phyloP scores from a whole-genome alignment of 2,888 invertebrate species.

The Ectropis crepuscularia region DNA sequence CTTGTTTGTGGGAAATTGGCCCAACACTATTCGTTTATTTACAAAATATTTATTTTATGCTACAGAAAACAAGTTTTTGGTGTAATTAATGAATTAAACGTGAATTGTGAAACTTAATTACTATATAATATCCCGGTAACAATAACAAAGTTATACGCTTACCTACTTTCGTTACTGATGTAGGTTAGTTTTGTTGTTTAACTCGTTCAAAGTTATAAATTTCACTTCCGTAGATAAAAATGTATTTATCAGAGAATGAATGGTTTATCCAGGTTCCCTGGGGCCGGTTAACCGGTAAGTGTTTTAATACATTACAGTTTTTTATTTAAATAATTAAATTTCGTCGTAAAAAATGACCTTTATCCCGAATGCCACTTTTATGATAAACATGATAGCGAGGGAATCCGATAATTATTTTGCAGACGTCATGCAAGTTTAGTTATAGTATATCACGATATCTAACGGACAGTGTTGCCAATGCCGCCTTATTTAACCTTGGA shows the following conservation, averaged over 20 bases:
- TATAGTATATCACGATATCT: neutral
- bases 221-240: slow-evolving; percentile 36
- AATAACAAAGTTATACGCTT: neutral
- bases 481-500: neutral
- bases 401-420: slow-evolving; percentile 7
- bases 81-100: too few species aligned
- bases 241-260: slow-evolving; percentile 67
- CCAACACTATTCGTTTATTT: too few species aligned
- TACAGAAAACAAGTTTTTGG: too few species aligned
- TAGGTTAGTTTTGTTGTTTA: slow-evolving; percentile 9
- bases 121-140: too few species aligned
- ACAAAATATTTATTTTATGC: too few species aligned
- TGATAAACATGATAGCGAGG: slow-evolving; percentile 1
- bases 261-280: slow-evolving; percentile 78
- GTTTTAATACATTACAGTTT: slow-evolving; percentile 31
- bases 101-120: too few species aligned
- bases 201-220: neutral
- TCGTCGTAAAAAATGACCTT: slow-evolving; percentile 9
- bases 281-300: slow-evolving; percentile 75
- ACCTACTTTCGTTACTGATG: slow-evolving; percentile 3
- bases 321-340: neutral
- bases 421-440: neutral
- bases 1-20: too few species aligned
- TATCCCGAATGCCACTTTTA: neutral
- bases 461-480: neutral